phyloP scores from a whole-genome alignment of 2,113 vertebrate species.

The Rhea americana region DNA sequence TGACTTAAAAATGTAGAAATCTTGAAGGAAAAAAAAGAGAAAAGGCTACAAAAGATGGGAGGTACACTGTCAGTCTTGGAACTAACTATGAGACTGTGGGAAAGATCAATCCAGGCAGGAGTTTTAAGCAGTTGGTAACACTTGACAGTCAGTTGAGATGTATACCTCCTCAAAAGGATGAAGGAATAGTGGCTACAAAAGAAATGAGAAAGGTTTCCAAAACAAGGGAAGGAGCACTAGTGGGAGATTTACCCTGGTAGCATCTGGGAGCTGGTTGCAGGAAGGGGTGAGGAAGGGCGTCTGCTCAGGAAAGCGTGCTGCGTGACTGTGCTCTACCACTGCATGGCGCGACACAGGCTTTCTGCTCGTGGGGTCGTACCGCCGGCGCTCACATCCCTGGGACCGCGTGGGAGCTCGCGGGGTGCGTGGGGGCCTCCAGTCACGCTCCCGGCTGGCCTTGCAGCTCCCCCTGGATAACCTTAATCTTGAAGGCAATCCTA shows the following conservation, averaged over 20 bases:
- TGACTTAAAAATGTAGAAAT: neutral
- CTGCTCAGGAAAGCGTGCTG: fast-evolving
- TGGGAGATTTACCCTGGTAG: neutral
- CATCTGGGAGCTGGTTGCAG: neutral
- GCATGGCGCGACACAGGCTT: neutral
- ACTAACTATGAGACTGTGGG: slow-evolving; percentile 1
- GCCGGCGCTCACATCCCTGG: fast-evolving
- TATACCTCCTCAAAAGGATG: neutral
- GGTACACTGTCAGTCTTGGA: slow-evolving; percentile 18
- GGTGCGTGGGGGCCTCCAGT: neutral
- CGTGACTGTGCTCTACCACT: fast-evolving
- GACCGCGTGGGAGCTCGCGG: fast-evolving
- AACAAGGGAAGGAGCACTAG: neutral
- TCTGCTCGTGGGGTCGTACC: neutral
- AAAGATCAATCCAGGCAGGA: slow-evolving; percentile 30
- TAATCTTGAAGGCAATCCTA: neutral
- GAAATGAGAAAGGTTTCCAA: neutral
- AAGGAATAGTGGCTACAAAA: neutral
- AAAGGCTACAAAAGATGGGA: slow-evolving; percentile 20
- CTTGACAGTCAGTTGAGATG: neutral
- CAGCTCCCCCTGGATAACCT: neutral
- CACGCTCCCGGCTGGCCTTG: neutral
- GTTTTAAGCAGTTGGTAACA: slow-evolving; percentile 5
- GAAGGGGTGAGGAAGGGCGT: neutral
- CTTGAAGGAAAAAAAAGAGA: neutral